A percentile compares a stretch with the other conserved stretches of the same genome.
phyloP scores from a whole-genome alignment of 2,888 invertebrate species.

The Anoplius nigerrimus region DNA sequence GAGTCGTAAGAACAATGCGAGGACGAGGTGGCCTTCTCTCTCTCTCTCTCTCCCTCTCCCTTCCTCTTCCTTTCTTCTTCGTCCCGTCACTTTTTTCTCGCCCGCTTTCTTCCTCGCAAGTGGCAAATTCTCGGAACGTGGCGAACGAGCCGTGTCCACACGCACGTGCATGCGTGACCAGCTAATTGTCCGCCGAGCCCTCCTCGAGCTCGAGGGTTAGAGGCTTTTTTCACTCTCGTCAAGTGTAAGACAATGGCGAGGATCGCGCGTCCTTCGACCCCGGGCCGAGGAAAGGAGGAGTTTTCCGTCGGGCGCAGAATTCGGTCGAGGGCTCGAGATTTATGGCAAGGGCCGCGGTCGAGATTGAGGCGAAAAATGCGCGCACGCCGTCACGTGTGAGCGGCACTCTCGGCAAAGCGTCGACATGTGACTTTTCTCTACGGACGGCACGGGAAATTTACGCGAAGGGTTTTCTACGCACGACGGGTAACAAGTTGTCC shows the following conservation, averaged over 20 bases:
- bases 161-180: conserved; percentile 14
- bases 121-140: conserved; percentile 40
- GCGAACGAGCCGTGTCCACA: conserved; percentile 1
- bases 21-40: conserved; percentile 18
- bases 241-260: conserved; percentile 35
- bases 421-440: no score
- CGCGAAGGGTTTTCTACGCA: no score
- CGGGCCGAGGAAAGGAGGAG: neutral
- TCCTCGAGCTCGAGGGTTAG: conserved; percentile 22
- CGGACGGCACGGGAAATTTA: no score
- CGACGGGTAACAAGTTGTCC: no score
- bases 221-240: conserved; percentile 23
- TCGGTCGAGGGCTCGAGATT: conserved; percentile 27
- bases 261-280: conserved; percentile 27
- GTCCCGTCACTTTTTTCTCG: conserved; percentile 5
- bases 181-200: conserved; percentile 22
- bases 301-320: conserved; percentile 19
- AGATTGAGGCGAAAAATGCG: no score
- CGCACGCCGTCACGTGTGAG: no score
- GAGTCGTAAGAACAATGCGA: conserved; percentile 33
- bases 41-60: conserved; percentile 2
- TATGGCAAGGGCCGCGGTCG: conserved; percentile 24
- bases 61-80: neutral
- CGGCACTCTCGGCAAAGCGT: no score
- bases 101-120: neutral